Base-by-base conservation (phyloP, 2,797 vertebrate species). In the Peromyscus attwateri region DNA sequence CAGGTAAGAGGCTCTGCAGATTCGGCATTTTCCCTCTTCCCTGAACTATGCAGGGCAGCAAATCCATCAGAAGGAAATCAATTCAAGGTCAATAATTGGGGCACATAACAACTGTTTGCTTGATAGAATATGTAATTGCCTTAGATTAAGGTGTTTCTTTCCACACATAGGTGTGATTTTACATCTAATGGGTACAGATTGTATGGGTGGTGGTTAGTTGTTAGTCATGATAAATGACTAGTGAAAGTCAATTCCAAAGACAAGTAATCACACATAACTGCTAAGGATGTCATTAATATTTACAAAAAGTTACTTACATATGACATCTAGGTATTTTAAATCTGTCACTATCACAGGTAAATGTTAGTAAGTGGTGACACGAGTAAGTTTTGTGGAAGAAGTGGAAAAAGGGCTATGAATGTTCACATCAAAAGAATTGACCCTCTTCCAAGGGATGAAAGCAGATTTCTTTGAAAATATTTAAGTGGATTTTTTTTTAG, bases 221-320 rank as follows among this genome's bases (percentile, higher is more conserved):
- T 60, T 66, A 87, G 31, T 1, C 57, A 75, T 88, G 66, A 92
- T 52, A 92, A 75, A 93, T 87, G 23, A 77, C 43, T 19, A 23
- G 25, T 62, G 52, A 96, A 91, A 31, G 19, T 68, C 83, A 68
- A n/a, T 81, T 83, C 96, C 46, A 96, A 95, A 96, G 75, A 80
- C 49, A 75, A 87, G 94, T 94, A 89, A 79, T 75, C 89, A 76
- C 10, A 57, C 25, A 1, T 46, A 79, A 34, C 17, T 88, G 25
- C 66, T 29, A 43, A 10, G 3, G 40, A 64, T 88, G 84, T 5
- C 13, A 17, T 92, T 87, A 73, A 62, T 60, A 55, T 73, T 89
- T 91, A 81, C 43, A 40, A 75, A 89, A 64, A 43, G 4, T 31
- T 87, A 31, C 93, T 43, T 3, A 37, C 34, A 60, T n/a, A 55